Percentiles rank a stretch among this genome's conserved stretches.
Evolutionary conservation across 2,888 invertebrate genomes (phyloP).

Genomic region (Macrosoma leucophasiata): DNA sequence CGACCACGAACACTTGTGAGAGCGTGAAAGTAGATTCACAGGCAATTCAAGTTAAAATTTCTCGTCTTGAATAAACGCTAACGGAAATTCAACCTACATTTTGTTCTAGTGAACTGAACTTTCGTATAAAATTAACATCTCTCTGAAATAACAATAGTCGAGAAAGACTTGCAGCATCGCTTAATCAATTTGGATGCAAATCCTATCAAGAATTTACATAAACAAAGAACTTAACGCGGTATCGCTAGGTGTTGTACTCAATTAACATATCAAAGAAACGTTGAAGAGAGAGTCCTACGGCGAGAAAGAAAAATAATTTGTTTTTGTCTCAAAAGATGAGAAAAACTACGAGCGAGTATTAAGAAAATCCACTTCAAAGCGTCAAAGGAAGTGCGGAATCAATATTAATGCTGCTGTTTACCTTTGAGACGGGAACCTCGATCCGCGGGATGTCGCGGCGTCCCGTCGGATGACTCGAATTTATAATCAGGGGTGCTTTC

Average conservation of each 20-base stretch:
- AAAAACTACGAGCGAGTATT: constrained; percentile 47
- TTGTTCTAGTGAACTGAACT: not conserved
- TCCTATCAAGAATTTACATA: constrained; percentile 3
- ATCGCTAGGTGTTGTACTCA: constrained; percentile 18
- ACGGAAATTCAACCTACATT: constrained; percentile 34
- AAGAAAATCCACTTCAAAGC: constrained; percentile 58
- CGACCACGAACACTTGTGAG: constrained; percentile 1
- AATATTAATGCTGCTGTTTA: constrained; percentile 71
- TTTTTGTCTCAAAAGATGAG: constrained; percentile 52
- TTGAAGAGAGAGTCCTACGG: constrained; percentile 17
- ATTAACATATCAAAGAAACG: constrained; percentile 38
- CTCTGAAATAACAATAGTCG: too few relatives aligned
- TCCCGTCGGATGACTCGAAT: constrained; percentile 59
- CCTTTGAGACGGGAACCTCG: constrained; percentile 51
- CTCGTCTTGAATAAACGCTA: constrained; percentile 17
- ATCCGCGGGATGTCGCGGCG: constrained; percentile 43
- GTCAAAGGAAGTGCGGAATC: constrained; percentile 62
- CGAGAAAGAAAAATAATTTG: constrained; percentile 33
- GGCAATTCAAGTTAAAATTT: not conserved
- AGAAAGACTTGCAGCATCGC: too few relatives aligned
- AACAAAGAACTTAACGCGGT: constrained; percentile 11
- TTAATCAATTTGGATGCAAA: constrained; percentile 12
- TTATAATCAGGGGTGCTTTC: constrained; percentile 66
- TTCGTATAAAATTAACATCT: too few relatives aligned
- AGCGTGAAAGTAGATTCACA: not conserved